phyloP scores from a whole-genome alignment of 2,797 vertebrate species.

The Syngnathus rostellatus region DNA sequence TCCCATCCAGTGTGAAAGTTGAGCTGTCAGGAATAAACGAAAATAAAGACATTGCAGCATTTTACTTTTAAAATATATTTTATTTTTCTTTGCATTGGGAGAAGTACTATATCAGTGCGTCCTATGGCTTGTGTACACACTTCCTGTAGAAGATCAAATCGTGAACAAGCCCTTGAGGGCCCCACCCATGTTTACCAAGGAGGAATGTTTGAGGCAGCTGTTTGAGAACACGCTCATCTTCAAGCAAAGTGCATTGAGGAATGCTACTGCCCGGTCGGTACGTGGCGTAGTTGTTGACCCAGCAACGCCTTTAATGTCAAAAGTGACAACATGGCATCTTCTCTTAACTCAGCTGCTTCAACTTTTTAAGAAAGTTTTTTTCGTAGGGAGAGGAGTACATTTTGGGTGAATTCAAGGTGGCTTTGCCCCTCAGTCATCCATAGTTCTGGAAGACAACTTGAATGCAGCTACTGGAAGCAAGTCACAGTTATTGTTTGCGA shows the following conservation, averaged over 20 bases:
- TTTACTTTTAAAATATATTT: conserved; percentile 53
- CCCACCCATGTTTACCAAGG: conserved; percentile 66
- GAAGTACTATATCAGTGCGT: conserved; percentile 52
- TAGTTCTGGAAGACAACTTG: conserved; percentile 7
- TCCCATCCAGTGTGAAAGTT: conserved; percentile 5
- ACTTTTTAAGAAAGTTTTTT: conserved; percentile 21
- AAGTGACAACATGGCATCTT: conserved; percentile 1
- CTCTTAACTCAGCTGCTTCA: conserved; percentile 29
- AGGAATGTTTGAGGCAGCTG: conserved; percentile 70
- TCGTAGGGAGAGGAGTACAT: conserved; percentile 7
- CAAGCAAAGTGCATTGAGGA: conserved; percentile 50
- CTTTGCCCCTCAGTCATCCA: conserved; percentile 7
- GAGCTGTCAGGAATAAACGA: not conserved
- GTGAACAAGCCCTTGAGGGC: conserved; percentile 61
- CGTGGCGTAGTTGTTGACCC: conserved; percentile 34
- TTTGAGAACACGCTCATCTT: conserved; percentile 46
- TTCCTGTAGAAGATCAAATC: conserved; percentile 53
- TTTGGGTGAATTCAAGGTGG: conserved; percentile 10
- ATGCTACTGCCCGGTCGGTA: conserved; percentile 54
- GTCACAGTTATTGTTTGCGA: conserved; percentile 14
- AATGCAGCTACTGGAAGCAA: conserved; percentile 19
- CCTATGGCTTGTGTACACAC: conserved; percentile 62
- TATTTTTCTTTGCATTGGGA: conserved; percentile 61
- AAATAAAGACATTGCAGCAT: conserved; percentile 12
- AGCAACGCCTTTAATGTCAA: not conserved